phyloP scores from a whole-genome alignment of 2,797 vertebrate species.

The Ctenopoma kingsleyae region DNA sequence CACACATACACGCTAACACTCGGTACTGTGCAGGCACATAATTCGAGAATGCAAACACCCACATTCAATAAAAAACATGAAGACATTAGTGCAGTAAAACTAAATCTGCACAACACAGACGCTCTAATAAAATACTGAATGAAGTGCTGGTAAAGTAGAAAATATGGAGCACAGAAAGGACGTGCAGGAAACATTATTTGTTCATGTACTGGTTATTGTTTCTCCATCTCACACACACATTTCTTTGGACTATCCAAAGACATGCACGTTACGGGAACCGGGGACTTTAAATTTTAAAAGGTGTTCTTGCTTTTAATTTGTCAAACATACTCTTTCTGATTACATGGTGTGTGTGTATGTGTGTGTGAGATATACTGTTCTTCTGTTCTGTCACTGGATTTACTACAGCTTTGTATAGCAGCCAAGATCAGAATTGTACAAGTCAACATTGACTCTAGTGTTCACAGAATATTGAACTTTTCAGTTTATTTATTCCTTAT shows the following conservation, averaged over 20 bases:
- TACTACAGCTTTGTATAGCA: not conserved
- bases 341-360: not conserved
- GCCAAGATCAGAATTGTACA: not conserved
- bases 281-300: slow-evolving; percentile 32
- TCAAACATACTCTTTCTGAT: slow-evolving; percentile 26
- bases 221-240: slow-evolving; percentile 25
- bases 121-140: slow-evolving; percentile 56
- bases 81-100: slow-evolving; percentile 57
- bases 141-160: slow-evolving; percentile 34
- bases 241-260: slow-evolving; percentile 28
- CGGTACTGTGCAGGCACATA: slow-evolving; percentile 41
- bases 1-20: slow-evolving; percentile 29
- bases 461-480: slow-evolving; percentile 1
- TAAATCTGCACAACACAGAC: slow-evolving; percentile 44
- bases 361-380: not conserved
- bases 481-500: not conserved
- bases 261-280: slow-evolving; percentile 18
- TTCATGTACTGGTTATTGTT: slow-evolving; percentile 55
- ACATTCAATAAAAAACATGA: slow-evolving; percentile 60
- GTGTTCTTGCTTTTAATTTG: slow-evolving; percentile 37
- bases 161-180: slow-evolving; percentile 7
- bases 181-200: slow-evolving; percentile 34
- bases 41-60: slow-evolving; percentile 56
- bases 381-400: not conserved
- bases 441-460: not conserved